Percentiles rank a stretch among this genome's conserved stretches.
These are phyloP conservation scores for Sebastolobus altivelis DNA, from an alignment of 2,797 vertebrate species.

Conservation along the genomic window DNA sequence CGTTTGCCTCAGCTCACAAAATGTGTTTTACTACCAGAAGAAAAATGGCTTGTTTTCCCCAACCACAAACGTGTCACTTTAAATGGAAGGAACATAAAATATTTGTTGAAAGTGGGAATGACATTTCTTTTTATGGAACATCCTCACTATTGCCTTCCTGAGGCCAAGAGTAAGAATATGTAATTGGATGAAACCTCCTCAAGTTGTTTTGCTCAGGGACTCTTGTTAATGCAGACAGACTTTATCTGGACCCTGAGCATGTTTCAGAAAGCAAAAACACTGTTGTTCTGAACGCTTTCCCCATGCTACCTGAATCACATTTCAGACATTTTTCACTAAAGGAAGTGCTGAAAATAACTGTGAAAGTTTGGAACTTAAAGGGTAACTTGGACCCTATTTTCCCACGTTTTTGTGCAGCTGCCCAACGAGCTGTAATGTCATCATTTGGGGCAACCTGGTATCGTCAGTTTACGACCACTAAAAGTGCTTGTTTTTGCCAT, in stretches of 20 bases:
- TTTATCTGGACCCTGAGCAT: background rate
- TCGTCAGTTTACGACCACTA: too few relatives aligned
- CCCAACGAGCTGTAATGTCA: too few relatives aligned
- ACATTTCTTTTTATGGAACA: background rate
- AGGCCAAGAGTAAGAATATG: background rate
- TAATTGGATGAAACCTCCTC: background rate
- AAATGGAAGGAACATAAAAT: background rate
- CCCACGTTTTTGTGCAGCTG: too few relatives aligned
- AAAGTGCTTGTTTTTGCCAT: too few relatives aligned
- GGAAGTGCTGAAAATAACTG: background rate
- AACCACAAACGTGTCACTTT: background rate
- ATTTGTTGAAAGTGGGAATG: background rate
- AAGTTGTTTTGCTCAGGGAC: background rate
- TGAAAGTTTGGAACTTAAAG: background rate
- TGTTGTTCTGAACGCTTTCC: background rate
- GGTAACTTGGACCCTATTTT: too few relatives aligned
- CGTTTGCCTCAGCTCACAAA: background rate
- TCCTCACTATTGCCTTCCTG: background rate
- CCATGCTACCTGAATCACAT: background rate
- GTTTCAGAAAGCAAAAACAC: background rate
- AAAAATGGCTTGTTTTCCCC: background rate
- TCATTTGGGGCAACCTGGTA: too few relatives aligned
- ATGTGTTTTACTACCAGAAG: constrained; percentile 6
- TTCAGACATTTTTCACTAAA: background rate
- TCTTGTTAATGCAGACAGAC: background rate